These are phyloP conservation scores for Hexactinellida sp. DNA, from an alignment of 37 sponge, comb jelly and placozoan genomes.

Conservation along the genomic window DNA sequence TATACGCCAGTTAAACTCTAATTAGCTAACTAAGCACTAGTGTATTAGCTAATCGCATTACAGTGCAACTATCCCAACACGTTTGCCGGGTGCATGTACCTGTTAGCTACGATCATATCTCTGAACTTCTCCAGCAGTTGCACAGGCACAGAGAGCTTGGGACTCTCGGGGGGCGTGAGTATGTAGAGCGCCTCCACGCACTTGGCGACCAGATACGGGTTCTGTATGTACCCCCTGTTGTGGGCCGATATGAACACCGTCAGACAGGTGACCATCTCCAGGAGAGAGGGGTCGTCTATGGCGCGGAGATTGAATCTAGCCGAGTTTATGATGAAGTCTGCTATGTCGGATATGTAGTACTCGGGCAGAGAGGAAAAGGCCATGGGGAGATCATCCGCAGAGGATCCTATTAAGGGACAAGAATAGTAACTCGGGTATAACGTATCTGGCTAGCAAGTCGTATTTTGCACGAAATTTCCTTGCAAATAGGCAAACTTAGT, in stretches of 20 bases:
- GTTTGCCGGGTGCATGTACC: too few relatives aligned
- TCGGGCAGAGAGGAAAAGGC: constrained; percentile 68
- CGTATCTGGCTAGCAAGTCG: background rate
- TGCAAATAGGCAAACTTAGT: background rate
- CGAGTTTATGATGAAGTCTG: constrained; percentile 37
- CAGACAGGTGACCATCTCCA: constrained; percentile 26
- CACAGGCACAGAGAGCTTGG: background rate
- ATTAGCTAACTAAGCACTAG: too few relatives aligned
- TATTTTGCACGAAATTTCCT: background rate
- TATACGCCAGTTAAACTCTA: too few relatives aligned
- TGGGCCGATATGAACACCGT: constrained; percentile 37
- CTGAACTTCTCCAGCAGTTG: background rate
- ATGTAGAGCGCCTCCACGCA: constrained; percentile 49
- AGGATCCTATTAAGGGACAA: background rate
- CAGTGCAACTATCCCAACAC: too few relatives aligned
- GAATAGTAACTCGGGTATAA: background rate
- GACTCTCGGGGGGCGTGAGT: background rate
- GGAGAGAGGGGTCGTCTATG: constrained; percentile 36
- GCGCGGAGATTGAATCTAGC: constrained; percentile 28
- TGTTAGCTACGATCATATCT: background rate
- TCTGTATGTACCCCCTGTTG: constrained; percentile 37
- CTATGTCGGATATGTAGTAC: constrained; percentile 70
- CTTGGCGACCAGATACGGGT: constrained; percentile 80
- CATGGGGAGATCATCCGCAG: constrained; percentile 25
- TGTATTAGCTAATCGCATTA: too few relatives aligned